Base-by-base conservation (phyloP, 2,888 invertebrate genomes). In the Drosophila incognita region DNA sequence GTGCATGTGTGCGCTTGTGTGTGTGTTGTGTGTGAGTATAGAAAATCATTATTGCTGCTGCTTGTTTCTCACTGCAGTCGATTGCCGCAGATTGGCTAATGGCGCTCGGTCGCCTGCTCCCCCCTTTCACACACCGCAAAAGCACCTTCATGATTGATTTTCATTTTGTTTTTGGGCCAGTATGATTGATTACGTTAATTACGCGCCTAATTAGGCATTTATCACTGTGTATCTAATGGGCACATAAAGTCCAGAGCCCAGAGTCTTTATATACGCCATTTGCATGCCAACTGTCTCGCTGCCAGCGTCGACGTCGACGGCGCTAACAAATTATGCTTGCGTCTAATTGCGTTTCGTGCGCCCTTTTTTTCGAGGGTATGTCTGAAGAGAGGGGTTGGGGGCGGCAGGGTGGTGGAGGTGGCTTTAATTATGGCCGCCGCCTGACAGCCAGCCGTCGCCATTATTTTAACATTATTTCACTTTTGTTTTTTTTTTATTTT, bases 141-240 rank as follows among this genome's bases (percentile, higher is more conserved):
- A 46, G 46, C 18, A 21, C 4, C 27, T 38, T 52, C 31, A 58
- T 69, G 79, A 82, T 71, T 75, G 79, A 80, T 71, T 79, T 71
- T 75, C 61, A 77, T 65, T 78, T 70, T 77, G 69, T 77, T 81
- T 76, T 82, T 60, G 29, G 61, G 46, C 65, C 69, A 73, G 61
- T 74, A 82, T 87, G 91, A 90, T 90, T 91, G 89, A 91, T 90
- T 91, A 89, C 81, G 71, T 83, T 89, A 90, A 90, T 90, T 91
- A 90, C 76, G 83, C 83, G 87, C 80, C 86, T 89, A 89, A 91
- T 89, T 89, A 91, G 83, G 85, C 90, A 89, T 85, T 87, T 91
- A 90, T 87, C 80, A 81, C 81, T 72, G 72, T 85, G 75, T 86
- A 87, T 76, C 83, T 71, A 81, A 76, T 76, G 70, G 67, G 48